Evolutionary conservation across 2,113 vertebrate genomes (phyloP).

Genomic region (Poicephalus gulielmi): DNA sequence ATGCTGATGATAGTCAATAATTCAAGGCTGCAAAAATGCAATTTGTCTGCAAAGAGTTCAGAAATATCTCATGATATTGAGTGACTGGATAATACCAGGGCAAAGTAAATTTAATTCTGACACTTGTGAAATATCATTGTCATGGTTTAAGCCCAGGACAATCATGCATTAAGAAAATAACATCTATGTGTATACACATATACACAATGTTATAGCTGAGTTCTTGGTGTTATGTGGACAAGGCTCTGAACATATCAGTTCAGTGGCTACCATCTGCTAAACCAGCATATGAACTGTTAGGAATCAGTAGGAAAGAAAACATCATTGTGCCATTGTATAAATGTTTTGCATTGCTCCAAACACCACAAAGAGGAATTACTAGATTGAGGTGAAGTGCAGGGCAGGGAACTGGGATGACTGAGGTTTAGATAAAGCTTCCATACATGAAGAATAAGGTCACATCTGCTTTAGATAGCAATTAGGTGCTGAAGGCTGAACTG

Average conservation of each 20-base stretch:
- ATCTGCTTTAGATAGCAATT: not conserved
- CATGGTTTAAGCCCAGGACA: not conserved
- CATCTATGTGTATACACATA: not conserved
- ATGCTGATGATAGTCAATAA: slow-evolving; percentile 19
- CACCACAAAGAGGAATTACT: not conserved
- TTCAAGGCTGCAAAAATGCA: slow-evolving; percentile 16
- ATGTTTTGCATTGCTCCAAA: not conserved
- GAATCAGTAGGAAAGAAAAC: not conserved
- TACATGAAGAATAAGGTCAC: not conserved
- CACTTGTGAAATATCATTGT: not conserved
- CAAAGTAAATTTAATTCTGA: slow-evolving; percentile 7
- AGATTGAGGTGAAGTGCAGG: not conserved
- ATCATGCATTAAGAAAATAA: not conserved
- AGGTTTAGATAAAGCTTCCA: not conserved
- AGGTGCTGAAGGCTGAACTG: not conserved
- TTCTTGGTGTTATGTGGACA: not conserved
- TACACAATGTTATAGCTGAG: not conserved
- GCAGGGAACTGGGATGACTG: not conserved
- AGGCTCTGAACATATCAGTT: not conserved
- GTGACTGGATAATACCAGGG: not conserved
- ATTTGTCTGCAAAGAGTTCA: slow-evolving; percentile 8
- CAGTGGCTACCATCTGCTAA: not conserved
- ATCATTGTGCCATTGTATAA: not conserved
- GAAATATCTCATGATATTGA: not conserved
- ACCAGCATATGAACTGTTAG: not conserved